Evolutionary conservation across 1,140 invertebrate species (phyloP).

Genomic region (Ericerus pela): DNA sequence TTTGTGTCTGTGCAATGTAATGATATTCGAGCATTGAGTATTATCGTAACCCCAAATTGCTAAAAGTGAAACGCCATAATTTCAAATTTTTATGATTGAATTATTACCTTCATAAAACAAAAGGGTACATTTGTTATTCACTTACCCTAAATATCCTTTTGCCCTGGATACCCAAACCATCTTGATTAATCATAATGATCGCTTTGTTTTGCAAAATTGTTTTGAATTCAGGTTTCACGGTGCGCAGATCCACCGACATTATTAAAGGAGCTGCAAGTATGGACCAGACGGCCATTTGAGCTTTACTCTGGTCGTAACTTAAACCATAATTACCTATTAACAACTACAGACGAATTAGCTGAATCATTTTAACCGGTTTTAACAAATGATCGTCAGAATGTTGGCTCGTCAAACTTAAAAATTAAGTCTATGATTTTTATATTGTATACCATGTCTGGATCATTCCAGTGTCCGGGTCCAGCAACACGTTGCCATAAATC

Average conservation of each 20-base stretch:
- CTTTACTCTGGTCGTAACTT: slow-evolving; percentile 63
- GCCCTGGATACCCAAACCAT: slow-evolving; percentile 57
- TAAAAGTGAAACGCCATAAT: too few relatives aligned
- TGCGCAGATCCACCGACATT: slow-evolving; percentile 70
- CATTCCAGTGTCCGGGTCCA: slow-evolving; percentile 80
- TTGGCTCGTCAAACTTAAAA: too few relatives aligned
- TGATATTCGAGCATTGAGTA: too few relatives aligned
- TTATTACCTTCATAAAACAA: too few relatives aligned
- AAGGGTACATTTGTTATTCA: background rate
- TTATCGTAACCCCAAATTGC: too few relatives aligned
- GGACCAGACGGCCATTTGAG: slow-evolving; percentile 84
- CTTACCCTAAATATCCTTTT: slow-evolving; percentile 33
- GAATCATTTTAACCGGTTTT: too few relatives aligned
- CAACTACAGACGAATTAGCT: too few relatives aligned
- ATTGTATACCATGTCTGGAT: slow-evolving; percentile 68
- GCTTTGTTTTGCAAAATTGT: slow-evolving; percentile 61
- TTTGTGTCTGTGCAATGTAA: too few relatives aligned
- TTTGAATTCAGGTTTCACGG: slow-evolving; percentile 52
- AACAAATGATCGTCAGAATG: too few relatives aligned
- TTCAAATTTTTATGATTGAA: too few relatives aligned
- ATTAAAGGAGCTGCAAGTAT: slow-evolving; percentile 75
- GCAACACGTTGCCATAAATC: slow-evolving; percentile 49
- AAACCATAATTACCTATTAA: slow-evolving; percentile 76
- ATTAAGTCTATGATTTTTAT: background rate
- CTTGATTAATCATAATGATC: slow-evolving; percentile 67